Percentiles rank a stretch among this genome's conserved stretches.
Evolutionary conservation across 2,888 invertebrate species (phyloP).

Genomic region (Bellardia pandia): DNA sequence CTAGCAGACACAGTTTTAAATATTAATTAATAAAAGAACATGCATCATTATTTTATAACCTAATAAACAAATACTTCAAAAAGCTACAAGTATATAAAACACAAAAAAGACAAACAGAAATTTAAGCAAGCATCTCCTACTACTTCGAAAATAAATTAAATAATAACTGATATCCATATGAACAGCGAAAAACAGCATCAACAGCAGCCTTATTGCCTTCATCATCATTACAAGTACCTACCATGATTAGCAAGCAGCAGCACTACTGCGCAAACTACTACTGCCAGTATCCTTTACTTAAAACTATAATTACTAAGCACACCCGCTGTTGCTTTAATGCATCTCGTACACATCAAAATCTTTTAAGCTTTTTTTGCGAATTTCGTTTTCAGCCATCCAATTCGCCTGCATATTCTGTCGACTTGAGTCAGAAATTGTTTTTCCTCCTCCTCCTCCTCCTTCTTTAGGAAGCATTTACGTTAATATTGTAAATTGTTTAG

Average conservation of each 20-base stretch:
- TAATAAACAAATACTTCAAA: conserved; percentile 49
- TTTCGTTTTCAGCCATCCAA: neutral
- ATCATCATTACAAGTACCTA: conserved; percentile 59
- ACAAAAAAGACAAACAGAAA: neutral
- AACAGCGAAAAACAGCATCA: conserved; percentile 33
- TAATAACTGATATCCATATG: conserved; percentile 2
- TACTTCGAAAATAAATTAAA: neutral
- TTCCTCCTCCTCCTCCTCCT: neutral
- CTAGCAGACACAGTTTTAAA: conserved; percentile 22
- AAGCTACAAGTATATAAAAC: neutral
- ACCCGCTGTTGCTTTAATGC: conserved; percentile 74
- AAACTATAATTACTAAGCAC: conserved; percentile 72
- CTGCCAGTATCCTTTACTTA: conserved; percentile 43
- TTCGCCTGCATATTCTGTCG: neutral
- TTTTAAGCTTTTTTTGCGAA: conserved; percentile 30
- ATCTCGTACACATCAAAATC: conserved; percentile 57
- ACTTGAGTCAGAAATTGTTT: conserved; percentile 24
- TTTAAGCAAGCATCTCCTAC: conserved; percentile 29
- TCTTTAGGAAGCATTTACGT: conserved; percentile 23
- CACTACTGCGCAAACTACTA: conserved; percentile 13
- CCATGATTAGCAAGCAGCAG: conserved; percentile 23
- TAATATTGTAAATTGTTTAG: conserved; percentile 69
- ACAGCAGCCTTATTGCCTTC: conserved; percentile 54
- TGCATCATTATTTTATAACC: conserved; percentile 56
- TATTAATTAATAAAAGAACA: conserved; percentile 59